A percentile compares a stretch with the other conserved stretches of the same genome.
Evolutionary conservation across 37 sponge, comb jelly and placozoan genomes (phyloP).

Genomic region (Tethya wilhelma): DNA sequence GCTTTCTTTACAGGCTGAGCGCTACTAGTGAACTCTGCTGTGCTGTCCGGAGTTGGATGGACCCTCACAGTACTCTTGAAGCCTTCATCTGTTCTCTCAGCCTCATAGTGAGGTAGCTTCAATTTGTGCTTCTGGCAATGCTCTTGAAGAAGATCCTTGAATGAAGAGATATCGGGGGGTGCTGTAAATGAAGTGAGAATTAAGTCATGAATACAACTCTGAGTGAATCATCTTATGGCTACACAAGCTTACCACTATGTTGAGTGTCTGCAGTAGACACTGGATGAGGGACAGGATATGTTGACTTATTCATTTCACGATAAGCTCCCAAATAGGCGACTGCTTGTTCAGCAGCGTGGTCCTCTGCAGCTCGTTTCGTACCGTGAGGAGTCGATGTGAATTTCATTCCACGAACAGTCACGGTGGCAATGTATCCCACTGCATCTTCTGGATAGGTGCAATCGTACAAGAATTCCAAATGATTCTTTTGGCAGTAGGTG

Average conservation of each 20-base stretch:
- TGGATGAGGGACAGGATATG: background rate
- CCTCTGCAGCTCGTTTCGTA: slow-evolving; percentile 39
- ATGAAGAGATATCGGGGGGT: slow-evolving; percentile 20
- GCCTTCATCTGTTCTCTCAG: slow-evolving; percentile 18
- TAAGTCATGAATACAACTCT: too few relatives aligned
- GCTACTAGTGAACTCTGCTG: background rate
- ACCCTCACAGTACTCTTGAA: slow-evolving; percentile 21
- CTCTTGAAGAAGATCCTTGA: slow-evolving; percentile 70
- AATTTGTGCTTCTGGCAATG: slow-evolving; percentile 30
- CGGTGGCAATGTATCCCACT: slow-evolving; percentile 25
- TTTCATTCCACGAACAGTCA: slow-evolving; percentile 20
- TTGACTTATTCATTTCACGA: too few relatives aligned
- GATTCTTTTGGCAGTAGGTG: slow-evolving; percentile 47
- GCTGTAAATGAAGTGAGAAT: background rate
- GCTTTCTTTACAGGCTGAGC: slow-evolving; percentile 30
- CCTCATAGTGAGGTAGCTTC: slow-evolving; percentile 38
- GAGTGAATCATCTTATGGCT: background rate
- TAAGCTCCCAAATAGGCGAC: background rate
- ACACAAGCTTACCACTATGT: background rate
- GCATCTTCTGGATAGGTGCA: slow-evolving; percentile 18
- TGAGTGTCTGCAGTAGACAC: background rate
- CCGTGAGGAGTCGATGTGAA: slow-evolving; percentile 25
- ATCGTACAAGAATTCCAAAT: slow-evolving; percentile 10
- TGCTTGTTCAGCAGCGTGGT: slow-evolving; percentile 35
- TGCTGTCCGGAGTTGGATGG: background rate